Conservation (phyloP, 2,888 invertebrate species). For the Cryptocephalus moraei region DNA sequence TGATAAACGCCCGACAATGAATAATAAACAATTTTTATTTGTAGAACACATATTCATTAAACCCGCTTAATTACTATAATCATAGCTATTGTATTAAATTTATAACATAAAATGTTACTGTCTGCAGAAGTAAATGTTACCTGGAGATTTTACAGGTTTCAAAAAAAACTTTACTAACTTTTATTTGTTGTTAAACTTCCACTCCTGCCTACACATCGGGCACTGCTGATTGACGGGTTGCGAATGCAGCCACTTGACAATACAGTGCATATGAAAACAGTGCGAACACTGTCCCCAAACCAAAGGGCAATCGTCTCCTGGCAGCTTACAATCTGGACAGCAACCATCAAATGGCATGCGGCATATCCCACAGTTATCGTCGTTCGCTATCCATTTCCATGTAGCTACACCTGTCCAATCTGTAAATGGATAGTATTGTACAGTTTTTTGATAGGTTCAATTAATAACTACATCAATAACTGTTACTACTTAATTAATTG, state of each 20-base stretch:
- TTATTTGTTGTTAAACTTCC: conserved; percentile 88
- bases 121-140: too few relatives aligned
- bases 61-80: too few relatives aligned
- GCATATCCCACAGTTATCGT: conserved; percentile 98
- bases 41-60: too few relatives aligned
- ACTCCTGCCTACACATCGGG: conserved; percentile 97
- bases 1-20: too few relatives aligned
- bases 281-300: conserved; percentile 99
- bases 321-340: conserved; percentile 94
- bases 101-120: too few relatives aligned
- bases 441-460: too few relatives aligned
- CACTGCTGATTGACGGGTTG: conserved; percentile 80
- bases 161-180: not conserved
- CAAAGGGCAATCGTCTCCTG: conserved; percentile 95
- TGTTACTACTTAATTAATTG: too few relatives aligned
- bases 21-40: too few relatives aligned
- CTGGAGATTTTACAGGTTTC: not conserved
- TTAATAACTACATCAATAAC: too few relatives aligned
- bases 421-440: conserved; percentile 23
- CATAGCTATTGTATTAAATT: too few relatives aligned
- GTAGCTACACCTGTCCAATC: conserved; percentile 94
- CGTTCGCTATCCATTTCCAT: conserved; percentile 99
- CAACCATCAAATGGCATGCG: conserved; percentile 98
- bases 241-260: conserved; percentile 97
- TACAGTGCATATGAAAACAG: conserved; percentile 99